Percentiles rank a stretch among this genome's conserved stretches.
phyloP scores from a whole-genome alignment of 2,113 vertebrate species.

The Oncorhynchus mykiss region DNA sequence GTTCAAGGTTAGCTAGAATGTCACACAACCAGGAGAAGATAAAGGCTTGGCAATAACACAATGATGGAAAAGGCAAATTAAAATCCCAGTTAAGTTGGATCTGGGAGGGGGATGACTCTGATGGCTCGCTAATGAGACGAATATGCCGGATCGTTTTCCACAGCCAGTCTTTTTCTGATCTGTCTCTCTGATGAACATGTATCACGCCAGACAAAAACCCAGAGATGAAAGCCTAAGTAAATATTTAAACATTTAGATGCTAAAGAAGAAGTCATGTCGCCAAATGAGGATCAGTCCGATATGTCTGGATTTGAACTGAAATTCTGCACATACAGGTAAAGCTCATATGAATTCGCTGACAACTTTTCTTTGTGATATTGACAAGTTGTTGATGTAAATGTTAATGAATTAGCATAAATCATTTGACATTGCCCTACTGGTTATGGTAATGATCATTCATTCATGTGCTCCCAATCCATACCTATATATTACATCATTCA shows the following conservation, averaged over 20 bases:
- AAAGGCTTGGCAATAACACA: conserved; percentile 74
- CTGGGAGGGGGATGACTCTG: conserved; percentile 25
- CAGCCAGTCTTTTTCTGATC: conserved; percentile 47
- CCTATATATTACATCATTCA: neutral
- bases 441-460: conserved; percentile 17
- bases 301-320: conserved; percentile 22
- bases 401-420: conserved; percentile 19
- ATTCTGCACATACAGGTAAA: conserved; percentile 3
- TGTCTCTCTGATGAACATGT: conserved; percentile 36
- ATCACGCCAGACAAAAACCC: conserved; percentile 18
- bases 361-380: neutral
- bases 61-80: conserved; percentile 70
- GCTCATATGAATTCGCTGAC: neutral
- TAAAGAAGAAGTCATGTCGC: conserved; percentile 18
- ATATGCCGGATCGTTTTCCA: conserved; percentile 74
- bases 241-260: conserved; percentile 14
- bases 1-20: conserved; percentile 86
- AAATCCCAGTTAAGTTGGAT: conserved; percentile 76
- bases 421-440: conserved; percentile 11
- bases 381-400: conserved; percentile 9
- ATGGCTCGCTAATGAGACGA: conserved; percentile 75
- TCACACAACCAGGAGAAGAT: conserved; percentile 62
- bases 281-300: conserved; percentile 10
- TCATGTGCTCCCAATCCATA: neutral
- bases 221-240: conserved; percentile 24